These are phyloP conservation scores for Oligia latruncula DNA, from an alignment of 2,888 invertebrate genomes.

Conservation along the genomic window DNA sequence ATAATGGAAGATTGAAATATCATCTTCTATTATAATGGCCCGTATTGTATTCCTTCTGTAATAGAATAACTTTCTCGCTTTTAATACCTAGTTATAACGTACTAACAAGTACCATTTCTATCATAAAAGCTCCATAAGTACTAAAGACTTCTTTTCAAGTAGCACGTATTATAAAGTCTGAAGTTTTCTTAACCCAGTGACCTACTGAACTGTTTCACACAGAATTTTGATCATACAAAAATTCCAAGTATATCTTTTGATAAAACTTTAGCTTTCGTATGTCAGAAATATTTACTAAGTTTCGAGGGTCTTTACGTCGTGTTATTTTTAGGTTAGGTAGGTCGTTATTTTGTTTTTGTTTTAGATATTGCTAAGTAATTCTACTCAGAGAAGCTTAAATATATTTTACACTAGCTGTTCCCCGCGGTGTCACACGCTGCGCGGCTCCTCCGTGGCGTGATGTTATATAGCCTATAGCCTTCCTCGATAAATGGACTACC, in stretches of 20 bases:
- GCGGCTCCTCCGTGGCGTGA: no score
- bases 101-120: constrained; percentile 4
- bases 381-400: neutral
- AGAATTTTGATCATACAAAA: constrained; percentile 48
- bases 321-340: constrained; percentile 33
- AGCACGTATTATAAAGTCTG: constrained; percentile 35
- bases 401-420: neutral
- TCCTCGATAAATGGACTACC: no score
- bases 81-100: constrained; percentile 14
- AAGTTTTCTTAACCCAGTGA: constrained; percentile 51
- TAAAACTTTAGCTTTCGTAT: constrained; percentile 47
- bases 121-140: constrained; percentile 5
- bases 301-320: constrained; percentile 20
- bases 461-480: no score
- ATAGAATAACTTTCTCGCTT: neutral
- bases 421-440: no score
- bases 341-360: constrained; percentile 16
- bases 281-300: constrained; percentile 42
- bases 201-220: constrained; percentile 50
- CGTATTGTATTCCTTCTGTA: neutral
- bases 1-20: neutral
- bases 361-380: neutral
- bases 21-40: neutral
- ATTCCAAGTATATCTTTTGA: constrained; percentile 36
- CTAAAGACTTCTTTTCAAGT: constrained; percentile 40